Evolutionary conservation across 2,113 vertebrate species (phyloP).

Genomic region (Sigmodon hispidus): DNA sequence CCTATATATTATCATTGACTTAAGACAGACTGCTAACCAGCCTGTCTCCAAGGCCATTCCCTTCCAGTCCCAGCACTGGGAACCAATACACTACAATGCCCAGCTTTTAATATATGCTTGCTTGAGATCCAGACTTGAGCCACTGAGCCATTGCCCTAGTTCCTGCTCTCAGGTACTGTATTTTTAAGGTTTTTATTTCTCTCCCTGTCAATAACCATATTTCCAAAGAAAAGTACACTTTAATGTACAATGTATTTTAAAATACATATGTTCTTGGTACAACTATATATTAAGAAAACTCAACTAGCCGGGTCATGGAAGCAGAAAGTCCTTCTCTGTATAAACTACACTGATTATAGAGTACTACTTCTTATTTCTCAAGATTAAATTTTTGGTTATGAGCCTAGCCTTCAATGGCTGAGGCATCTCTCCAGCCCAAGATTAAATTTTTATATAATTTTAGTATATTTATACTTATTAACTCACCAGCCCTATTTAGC

Average conservation of each 20-base stretch:
- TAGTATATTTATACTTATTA: background rate
- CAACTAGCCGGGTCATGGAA: conserved; percentile 6
- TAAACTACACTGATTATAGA: conserved; percentile 29
- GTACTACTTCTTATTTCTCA: conserved; percentile 24
- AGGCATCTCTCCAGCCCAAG: no score
- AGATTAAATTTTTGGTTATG: conserved; percentile 1
- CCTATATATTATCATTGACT: no score
- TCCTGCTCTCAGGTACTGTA: background rate
- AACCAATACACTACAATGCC: background rate
- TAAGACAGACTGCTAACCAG: background rate
- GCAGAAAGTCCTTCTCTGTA: conserved; percentile 16
- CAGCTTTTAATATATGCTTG: background rate
- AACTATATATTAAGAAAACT: conserved; percentile 9
- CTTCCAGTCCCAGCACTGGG: background rate
- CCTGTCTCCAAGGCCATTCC: background rate
- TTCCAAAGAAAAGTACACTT: background rate
- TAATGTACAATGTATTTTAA: background rate
- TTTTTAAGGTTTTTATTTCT: conserved; percentile 20
- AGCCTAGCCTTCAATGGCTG: no score
- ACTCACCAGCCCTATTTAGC: background rate
- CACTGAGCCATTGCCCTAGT: background rate
- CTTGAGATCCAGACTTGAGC: background rate
- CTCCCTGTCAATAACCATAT: conserved; percentile 17
- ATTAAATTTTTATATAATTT: background rate
- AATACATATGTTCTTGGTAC: background rate